phyloP scores from a whole-genome alignment of 2,113 vertebrate genomes.

The Mobula hypostoma region DNA sequence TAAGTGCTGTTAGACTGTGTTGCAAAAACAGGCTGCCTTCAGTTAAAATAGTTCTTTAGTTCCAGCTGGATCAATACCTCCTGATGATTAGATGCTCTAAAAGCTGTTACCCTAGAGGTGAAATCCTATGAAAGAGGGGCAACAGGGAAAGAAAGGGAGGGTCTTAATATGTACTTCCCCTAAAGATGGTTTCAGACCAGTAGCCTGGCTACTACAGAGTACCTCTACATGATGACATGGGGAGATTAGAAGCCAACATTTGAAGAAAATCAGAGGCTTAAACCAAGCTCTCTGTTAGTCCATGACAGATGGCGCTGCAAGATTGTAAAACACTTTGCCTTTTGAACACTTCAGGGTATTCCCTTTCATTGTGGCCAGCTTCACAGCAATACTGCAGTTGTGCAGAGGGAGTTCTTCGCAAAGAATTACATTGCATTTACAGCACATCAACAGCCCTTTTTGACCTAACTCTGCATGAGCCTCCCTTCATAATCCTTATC shows the following conservation, averaged over 20 bases:
- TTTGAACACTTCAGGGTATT: neutral
- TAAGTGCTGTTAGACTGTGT: neutral
- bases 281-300: neutral
- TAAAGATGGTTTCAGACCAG: neutral
- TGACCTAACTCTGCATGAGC: neutral
- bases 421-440: neutral
- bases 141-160: neutral
- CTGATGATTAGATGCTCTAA: neutral
- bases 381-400: neutral
- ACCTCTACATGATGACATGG: neutral
- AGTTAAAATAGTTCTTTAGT: neutral
- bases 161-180: neutral
- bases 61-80: neutral
- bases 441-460: neutral
- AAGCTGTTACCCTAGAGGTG: neutral
- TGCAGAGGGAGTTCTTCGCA: neutral
- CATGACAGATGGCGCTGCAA: constrained; percentile 25
- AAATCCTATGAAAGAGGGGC: neutral
- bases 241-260: neutral
- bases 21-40: neutral
- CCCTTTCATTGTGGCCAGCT: neutral
- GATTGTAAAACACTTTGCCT: neutral
- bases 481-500: neutral
- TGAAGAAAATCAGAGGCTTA: neutral
- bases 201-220: neutral